phyloP scores from a whole-genome alignment of 2,797 vertebrate species.

The Iguana delicatissima region DNA sequence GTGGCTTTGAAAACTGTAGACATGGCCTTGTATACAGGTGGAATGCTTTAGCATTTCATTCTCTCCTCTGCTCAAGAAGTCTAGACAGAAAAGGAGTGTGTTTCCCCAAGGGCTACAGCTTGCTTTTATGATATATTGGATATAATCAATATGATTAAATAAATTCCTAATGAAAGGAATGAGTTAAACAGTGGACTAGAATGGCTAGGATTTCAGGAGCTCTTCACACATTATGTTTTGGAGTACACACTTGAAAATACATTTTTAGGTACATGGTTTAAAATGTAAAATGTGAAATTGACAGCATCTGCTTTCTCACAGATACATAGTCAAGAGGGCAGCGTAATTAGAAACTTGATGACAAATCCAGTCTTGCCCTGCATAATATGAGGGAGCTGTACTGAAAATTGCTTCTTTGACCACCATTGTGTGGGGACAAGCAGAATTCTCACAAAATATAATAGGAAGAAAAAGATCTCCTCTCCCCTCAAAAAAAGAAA shows the following conservation, averaged over 20 bases:
- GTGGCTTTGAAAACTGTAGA: conserved; percentile 55
- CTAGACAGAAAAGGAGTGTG: conserved; percentile 32
- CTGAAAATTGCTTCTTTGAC: neutral
- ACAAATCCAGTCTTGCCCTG: neutral
- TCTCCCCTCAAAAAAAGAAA: no score
- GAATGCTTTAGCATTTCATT: neutral
- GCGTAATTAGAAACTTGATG: neutral
- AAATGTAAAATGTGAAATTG: neutral
- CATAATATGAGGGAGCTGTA: no score
- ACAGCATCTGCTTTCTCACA: neutral
- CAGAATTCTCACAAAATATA: neutral
- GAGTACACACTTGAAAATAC: neutral
- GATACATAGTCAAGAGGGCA: neutral
- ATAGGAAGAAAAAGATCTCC: neutral
- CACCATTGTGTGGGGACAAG: neutral
- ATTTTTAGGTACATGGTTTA: no score
- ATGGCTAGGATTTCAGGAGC: neutral
- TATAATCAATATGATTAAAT: neutral
- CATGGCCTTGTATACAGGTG: conserved; percentile 37
- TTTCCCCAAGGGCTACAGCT: conserved; percentile 50
- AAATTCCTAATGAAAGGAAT: neutral
- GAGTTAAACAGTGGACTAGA: conserved; percentile 12
- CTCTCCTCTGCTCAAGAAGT: neutral
- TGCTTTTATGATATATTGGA: conserved; percentile 34
- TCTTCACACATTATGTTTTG: neutral